Evolutionary conservation across 1,140 invertebrate genomes (phyloP).

Genomic region (Globodera rostochiensis): DNA sequence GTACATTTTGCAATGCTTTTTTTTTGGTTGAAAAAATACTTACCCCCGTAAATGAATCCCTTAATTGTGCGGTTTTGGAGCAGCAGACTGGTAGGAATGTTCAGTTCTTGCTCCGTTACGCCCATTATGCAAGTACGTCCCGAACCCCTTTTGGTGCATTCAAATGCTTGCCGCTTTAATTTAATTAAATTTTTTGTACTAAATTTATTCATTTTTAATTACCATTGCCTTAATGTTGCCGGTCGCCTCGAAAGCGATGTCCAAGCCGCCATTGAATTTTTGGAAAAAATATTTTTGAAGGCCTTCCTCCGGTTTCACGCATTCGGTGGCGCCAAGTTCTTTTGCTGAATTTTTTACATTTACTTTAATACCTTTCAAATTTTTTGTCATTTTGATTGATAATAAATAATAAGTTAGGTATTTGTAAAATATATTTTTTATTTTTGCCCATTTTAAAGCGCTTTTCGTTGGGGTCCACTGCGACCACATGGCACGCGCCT

Average conservation of each 20-base stretch:
- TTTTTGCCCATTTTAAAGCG: slow-evolving; percentile 71
- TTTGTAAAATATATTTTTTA: slow-evolving; percentile 34
- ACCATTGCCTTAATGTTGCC: slow-evolving; percentile 93
- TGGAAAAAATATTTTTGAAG: slow-evolving; percentile 87
- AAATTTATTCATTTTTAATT: slow-evolving; percentile 93
- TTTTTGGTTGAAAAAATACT: slow-evolving; percentile 44
- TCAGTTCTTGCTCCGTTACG: slow-evolving; percentile 97
- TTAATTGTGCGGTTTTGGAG: slow-evolving; percentile 74
- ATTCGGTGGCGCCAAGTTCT: slow-evolving; percentile 70
- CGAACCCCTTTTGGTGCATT: slow-evolving; percentile 97
- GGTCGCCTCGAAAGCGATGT: slow-evolving; percentile 98
- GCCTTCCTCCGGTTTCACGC: slow-evolving; percentile 67
- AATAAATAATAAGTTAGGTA: background rate
- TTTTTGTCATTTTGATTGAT: slow-evolving; percentile 66
- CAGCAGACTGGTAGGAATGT: slow-evolving; percentile 85
- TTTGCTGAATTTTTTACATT: slow-evolving; percentile 58
- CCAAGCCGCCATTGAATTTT: slow-evolving; percentile 89
- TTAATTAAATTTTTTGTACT: slow-evolving; percentile 75
- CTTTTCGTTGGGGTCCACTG: slow-evolving; percentile 84
- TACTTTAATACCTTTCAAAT: no score
- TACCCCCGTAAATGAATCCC: slow-evolving; percentile 68
- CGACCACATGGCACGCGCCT: slow-evolving; percentile 86
- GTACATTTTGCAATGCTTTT: background rate
- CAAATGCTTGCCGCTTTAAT: slow-evolving; percentile 78
- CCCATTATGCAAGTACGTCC: slow-evolving; percentile 76